phyloP scores from a whole-genome alignment of 1,140 invertebrate species.

The Trachymyrmex septentrionalis region DNA sequence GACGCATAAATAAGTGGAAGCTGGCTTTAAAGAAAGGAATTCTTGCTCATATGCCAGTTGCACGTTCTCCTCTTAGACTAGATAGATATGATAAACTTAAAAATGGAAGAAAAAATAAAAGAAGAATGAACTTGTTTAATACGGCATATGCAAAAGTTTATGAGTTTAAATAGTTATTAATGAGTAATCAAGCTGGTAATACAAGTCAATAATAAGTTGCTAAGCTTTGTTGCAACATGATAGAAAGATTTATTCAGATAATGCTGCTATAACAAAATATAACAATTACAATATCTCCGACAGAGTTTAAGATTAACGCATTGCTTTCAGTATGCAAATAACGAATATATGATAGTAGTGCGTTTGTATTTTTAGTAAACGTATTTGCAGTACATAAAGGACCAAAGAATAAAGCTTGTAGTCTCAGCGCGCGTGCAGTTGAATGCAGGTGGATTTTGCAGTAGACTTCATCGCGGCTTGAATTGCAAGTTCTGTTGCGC shows the following conservation, averaged over 20 bases:
- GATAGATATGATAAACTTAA: background rate
- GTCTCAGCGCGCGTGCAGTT: background rate
- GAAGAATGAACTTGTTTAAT: background rate
- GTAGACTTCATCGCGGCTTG: conserved; percentile 44
- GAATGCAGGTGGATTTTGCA: conserved; percentile 17
- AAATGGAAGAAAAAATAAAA: background rate
- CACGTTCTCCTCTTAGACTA: background rate
- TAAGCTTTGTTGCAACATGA: background rate
- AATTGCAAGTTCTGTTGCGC: conserved; percentile 16
- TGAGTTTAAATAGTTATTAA: background rate
- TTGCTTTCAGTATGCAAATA: background rate
- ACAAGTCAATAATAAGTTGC: background rate
- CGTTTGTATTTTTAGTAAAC: conserved; percentile 20
- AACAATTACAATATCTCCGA: background rate
- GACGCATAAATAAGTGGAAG: conserved; percentile 37
- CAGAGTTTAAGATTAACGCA: background rate
- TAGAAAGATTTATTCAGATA: background rate
- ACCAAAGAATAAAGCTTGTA: conserved; percentile 29
- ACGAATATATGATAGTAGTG: background rate
- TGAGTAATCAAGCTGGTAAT: background rate
- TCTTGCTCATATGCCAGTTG: conserved; percentile 27
- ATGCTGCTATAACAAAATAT: background rate
- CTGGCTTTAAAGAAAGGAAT: conserved; percentile 30
- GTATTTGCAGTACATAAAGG: conserved; percentile 14
- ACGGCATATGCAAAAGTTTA: background rate